These are phyloP conservation scores for Drosophila simulans DNA, from an alignment of 1,140 invertebrate genomes.

Conservation along the genomic window DNA sequence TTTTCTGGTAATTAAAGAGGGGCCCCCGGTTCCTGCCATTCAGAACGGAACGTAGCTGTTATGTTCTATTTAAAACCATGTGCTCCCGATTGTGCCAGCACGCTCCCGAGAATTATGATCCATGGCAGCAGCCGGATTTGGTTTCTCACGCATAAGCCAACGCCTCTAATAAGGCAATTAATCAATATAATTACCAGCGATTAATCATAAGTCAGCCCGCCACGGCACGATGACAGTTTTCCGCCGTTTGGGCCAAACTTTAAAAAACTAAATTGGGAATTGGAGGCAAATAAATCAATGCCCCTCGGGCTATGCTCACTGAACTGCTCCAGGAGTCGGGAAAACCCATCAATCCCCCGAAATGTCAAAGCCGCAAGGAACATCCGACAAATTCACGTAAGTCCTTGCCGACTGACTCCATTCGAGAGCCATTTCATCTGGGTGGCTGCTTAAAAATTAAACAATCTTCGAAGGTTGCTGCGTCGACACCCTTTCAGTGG, in stretches of 20 bases:
- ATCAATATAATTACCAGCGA: constrained; percentile 83
- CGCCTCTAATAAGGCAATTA: constrained; percentile 81
- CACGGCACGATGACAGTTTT: constrained; percentile 66
- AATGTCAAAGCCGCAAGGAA: constrained; percentile 71
- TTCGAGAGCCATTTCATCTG: constrained; percentile 18
- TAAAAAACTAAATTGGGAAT: constrained; percentile 70
- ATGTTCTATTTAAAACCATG: constrained; percentile 51
- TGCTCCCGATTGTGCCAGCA: constrained; percentile 52
- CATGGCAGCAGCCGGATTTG: constrained; percentile 40
- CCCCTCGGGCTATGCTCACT: constrained; percentile 53
- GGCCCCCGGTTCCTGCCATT: constrained; percentile 1
- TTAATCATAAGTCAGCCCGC: constrained; percentile 70
- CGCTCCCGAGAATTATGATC: constrained; percentile 61
- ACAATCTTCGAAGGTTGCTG: constrained; percentile 62
- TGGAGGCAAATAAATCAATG: constrained; percentile 73
- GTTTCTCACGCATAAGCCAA: constrained; percentile 56
- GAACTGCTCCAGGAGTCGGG: constrained; percentile 44
- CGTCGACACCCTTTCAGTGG: constrained; percentile 65
- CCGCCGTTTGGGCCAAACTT: constrained; percentile 54
- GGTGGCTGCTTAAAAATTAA: constrained; percentile 70
- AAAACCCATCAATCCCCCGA: constrained; percentile 52
- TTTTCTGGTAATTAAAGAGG: constrained; percentile 76
- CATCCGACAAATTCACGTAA: constrained; percentile 60
- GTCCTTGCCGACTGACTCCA: constrained; percentile 45
- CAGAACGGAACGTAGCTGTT: constrained; percentile 8